These are phyloP conservation scores for Chelmon rostratus DNA, from an alignment of 2,797 vertebrate species.

Conservation along the genomic window DNA sequence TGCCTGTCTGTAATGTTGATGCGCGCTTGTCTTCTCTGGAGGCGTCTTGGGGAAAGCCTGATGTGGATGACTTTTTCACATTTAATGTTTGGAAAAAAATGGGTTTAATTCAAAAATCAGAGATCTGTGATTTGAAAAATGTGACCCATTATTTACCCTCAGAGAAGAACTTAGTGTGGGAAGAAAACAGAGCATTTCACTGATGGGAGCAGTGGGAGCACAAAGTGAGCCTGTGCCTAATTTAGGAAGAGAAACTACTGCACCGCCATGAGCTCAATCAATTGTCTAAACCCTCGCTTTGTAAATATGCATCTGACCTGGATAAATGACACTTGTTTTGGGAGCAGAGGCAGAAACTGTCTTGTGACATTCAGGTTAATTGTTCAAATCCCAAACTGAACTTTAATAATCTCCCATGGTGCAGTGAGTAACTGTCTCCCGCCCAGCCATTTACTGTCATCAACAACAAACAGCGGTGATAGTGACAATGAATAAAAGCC, in stretches of 20 bases:
- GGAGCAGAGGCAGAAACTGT: neutral
- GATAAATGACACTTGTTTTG: neutral
- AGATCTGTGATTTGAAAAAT: slow-evolving; percentile 1
- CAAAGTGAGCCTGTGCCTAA: neutral
- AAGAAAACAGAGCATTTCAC: neutral
- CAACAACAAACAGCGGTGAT: neutral
- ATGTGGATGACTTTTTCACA: slow-evolving; percentile 25
- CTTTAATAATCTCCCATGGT: neutral
- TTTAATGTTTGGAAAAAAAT: neutral
- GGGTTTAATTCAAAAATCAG: slow-evolving; percentile 9
- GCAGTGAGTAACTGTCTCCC: neutral
- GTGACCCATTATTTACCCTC: neutral
- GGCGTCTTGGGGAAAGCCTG: slow-evolving; percentile 1
- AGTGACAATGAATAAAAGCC: neutral
- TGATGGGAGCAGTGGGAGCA: neutral
- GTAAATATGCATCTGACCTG: neutral
- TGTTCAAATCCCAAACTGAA: neutral
- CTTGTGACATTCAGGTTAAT: neutral
- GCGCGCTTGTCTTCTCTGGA: slow-evolving; percentile 19
- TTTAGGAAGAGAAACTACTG: neutral
- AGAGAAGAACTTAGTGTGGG: neutral
- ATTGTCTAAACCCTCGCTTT: neutral
- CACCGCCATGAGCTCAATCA: neutral
- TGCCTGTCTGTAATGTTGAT: slow-evolving; percentile 35
- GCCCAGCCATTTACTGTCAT: neutral